Base-by-base conservation (phyloP, 2,113 vertebrate genomes). In the Limanda limanda region DNA sequence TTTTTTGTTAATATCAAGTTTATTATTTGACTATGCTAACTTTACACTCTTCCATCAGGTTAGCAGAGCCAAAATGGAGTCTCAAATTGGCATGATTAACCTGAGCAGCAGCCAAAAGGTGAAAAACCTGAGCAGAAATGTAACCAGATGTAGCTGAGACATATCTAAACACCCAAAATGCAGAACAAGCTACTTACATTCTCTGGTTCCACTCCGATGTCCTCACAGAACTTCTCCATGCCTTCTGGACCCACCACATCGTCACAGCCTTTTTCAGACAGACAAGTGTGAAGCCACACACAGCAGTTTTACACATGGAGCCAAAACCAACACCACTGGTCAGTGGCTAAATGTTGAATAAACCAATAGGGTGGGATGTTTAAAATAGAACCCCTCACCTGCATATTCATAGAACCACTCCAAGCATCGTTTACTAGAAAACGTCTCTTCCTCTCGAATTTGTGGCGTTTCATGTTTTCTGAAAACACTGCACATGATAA, bases 221-320 rank as follows among this genome's bases (percentile, higher is more conserved):
- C 98, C 94, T 99, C 98, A 94, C 98, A 99, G 90, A 99, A 99
- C 86, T 99, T 99, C 92, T 99, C 98, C 97, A 99, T 99, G 72
- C 97, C 98, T 89, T 99, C 97, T 64, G 98, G 98, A 76, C 98
- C 97, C 78, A 99, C 97, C 73, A 98, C 91, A 55, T 99, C 97
- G 79, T 99, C 98, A 27, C 96, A 95, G 52, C 96, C 98, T 99
- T 81, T 68, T 62, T 69, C 1, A 52, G 25, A 86, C 17, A 75
- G 24, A 84, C 23, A 78, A 73, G 11, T 23, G 54, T 71, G 37
- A 82, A 27, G 57, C 10, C 47, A 48, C 40, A 61, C 23, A 8
- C 23, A 47, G 35, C 35, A 56, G 52, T 47, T 57, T 63, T 45
- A 73, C 11, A 68, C 1, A 15, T 21, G 18, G 21, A 14, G 35